phyloP scores from a whole-genome alignment of 1,140 invertebrate species.

The Temnothorax longispinosus region DNA sequence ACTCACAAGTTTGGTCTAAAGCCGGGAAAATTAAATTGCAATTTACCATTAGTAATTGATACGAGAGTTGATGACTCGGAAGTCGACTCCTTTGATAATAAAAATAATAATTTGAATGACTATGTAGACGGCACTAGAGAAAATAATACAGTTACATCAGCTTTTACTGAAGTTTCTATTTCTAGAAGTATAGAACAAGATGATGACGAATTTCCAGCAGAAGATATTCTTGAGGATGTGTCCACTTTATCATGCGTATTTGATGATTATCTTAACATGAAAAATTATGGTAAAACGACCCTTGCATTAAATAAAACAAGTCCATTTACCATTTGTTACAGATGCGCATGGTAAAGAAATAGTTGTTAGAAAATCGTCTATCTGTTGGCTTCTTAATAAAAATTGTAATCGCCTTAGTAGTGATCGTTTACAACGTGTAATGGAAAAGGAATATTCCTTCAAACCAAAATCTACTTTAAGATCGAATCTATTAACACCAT shows the following conservation, averaged over 20 bases:
- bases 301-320: neutral
- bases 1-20: neutral
- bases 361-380: conserved; percentile 54
- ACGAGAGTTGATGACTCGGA: neutral
- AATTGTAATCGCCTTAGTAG: conserved; percentile 27
- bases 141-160: too few relatives aligned
- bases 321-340: conserved; percentile 30
- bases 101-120: neutral
- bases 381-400: conserved; percentile 54
- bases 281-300: too few relatives aligned
- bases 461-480: conserved; percentile 24
- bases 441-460: conserved; percentile 15
- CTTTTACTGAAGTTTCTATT: too few relatives aligned
- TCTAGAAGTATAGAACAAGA: too few relatives aligned
- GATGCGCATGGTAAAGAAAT: conserved; percentile 33
- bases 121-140: neutral
- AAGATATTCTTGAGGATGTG: too few relatives aligned
- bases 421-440: conserved; percentile 44
- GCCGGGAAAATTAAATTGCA: neutral
- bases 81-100: neutral
- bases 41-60: neutral
- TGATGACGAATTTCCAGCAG: too few relatives aligned
- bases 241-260: too few relatives aligned
- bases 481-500: conserved; percentile 19
- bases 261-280: too few relatives aligned